Base-by-base conservation (phyloP, 2,113 vertebrate genomes). In the Garra rufa region DNA sequence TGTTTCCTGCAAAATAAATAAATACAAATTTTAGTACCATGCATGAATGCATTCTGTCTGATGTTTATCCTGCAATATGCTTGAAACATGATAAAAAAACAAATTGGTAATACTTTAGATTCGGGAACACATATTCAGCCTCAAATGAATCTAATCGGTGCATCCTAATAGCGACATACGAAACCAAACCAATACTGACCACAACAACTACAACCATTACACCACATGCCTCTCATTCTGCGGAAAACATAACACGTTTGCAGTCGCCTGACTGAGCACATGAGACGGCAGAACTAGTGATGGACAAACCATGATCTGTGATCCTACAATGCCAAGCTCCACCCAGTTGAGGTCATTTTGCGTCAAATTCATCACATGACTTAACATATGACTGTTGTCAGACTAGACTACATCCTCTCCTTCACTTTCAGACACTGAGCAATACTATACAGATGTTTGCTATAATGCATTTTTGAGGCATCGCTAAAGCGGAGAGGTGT, bases 291-390 rank as follows among this genome's bases (percentile, higher is more conserved):
- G 34, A 7, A 30, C 21, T 76, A 85, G 77, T 48, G 78, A 83
- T 89, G 84, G 26, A 24, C 70, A 73, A 46, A 74, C 43, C n/a
- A 15, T 44, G 34, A 71, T 21, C 1, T 9, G n/a, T 10, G 43
- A 74, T 69, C 4, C 17, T 2, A 52, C 34, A 34, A 34, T n/a
- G 52, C 8, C 9, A 21, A 57, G 52, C 21, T 57, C 52, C 63
- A 34, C 6, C 15, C 26, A 34, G 28, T 0, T 63, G 26, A 63
- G 30, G 61, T 34, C 8, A 34, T 38, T 38, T 34, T 67, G 1
- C 8, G 8, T 38, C 8, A 10, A 38, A 28, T 21, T n/a, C 65
- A n/a, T 69, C 65, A 69, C 65, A 69, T 69, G 65, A 67, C 30
- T 30, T 19, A 15, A 67, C 70, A 26, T 44, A 46, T 73, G 70